phyloP scores from a whole-genome alignment of 2,113 vertebrate genomes.

The Ciconia maguari region DNA sequence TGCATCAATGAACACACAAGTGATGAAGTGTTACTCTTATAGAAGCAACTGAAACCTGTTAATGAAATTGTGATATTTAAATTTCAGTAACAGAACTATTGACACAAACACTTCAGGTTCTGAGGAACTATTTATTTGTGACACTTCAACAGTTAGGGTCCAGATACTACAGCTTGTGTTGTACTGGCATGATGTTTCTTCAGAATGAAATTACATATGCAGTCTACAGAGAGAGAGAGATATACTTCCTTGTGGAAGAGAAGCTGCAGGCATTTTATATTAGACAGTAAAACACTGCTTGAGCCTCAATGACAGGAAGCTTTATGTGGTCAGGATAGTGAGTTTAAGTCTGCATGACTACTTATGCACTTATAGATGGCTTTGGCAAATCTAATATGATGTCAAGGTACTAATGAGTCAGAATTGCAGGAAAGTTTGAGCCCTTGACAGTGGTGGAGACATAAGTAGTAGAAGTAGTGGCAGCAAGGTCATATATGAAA shows the following conservation, averaged over 20 bases:
- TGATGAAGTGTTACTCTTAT: not conserved
- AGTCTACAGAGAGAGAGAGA: not conserved
- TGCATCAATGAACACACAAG: not conserved
- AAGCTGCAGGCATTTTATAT: not conserved
- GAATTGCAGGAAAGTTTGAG: not conserved
- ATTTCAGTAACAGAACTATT: not conserved
- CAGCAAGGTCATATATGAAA: not conserved
- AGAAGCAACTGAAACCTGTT: not conserved
- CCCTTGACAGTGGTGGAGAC: not conserved
- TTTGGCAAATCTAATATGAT: not conserved
- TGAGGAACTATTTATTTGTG: constrained; percentile 3
- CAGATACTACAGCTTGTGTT: not conserved
- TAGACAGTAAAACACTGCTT: not conserved
- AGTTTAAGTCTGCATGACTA: not conserved
- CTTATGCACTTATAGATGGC: fast-evolving
- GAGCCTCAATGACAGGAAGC: not conserved
- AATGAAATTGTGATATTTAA: not conserved
- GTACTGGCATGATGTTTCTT: not conserved
- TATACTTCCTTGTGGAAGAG: not conserved
- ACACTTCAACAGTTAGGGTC: not conserved
- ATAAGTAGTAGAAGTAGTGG: not conserved
- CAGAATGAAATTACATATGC: not conserved
- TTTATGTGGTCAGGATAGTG: not conserved
- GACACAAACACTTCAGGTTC: not conserved
- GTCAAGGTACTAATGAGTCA: not conserved